Conservation (phyloP, 2,113 vertebrate species). For the Triplophysa dalaica region DNA sequence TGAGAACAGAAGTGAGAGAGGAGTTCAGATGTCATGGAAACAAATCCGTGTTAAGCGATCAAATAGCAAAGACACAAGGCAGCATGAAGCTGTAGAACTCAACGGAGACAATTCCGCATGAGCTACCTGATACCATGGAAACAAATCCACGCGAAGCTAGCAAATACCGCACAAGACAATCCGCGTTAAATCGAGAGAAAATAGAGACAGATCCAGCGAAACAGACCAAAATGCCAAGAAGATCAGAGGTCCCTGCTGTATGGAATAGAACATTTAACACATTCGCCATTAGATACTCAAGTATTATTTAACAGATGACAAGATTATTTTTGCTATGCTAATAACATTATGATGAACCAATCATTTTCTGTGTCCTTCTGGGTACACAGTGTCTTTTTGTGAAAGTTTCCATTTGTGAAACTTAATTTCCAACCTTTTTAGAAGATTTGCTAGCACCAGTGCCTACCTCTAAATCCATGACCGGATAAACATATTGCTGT, state of each 20-base stretch:
- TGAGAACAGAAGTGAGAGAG: background rate
- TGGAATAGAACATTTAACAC: constrained; percentile 18
- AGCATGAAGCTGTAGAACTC: constrained; percentile 48
- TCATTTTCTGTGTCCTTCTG: background rate
- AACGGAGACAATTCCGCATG: constrained; percentile 55
- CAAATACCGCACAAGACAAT: constrained; percentile 63
- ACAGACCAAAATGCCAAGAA: constrained; percentile 25
- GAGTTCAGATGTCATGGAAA: constrained; percentile 42
- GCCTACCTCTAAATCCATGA: constrained; percentile 9
- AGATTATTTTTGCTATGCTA: background rate
- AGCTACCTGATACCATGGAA: constrained; percentile 64
- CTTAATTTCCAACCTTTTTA: background rate
- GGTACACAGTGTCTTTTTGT: background rate
- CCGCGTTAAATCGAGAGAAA: constrained; percentile 52
- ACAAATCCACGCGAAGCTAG: constrained; percentile 60
- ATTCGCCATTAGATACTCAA: constrained; percentile 15
- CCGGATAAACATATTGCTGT: constrained; percentile 11
- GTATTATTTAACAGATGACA: no score
- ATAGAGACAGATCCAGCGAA: constrained; percentile 8
- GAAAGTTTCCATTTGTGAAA: background rate
- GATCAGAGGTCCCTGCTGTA: background rate
- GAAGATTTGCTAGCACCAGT: background rate
- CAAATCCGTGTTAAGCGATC: constrained; percentile 36
- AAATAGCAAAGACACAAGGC: constrained; percentile 43
- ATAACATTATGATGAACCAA: background rate